phyloP scores from a whole-genome alignment of 2,888 invertebrate genomes.

The Vesta saturnalis region DNA sequence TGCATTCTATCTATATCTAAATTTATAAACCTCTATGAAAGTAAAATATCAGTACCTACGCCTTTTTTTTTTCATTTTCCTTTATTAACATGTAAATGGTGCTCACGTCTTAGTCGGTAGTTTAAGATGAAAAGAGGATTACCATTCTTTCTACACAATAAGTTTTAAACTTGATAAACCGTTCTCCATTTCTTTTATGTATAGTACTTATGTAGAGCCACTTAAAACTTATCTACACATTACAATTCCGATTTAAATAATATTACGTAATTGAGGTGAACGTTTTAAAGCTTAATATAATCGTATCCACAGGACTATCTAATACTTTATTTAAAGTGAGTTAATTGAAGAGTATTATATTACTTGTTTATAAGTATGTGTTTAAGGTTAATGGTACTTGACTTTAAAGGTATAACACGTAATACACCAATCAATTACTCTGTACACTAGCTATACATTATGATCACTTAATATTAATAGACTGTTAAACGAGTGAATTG shows the following conservation, averaged over 20 bases:
- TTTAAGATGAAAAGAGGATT: neutral
- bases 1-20: no score
- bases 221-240: conserved; percentile 12
- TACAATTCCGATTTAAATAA: conserved; percentile 10
- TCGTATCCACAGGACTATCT: no score
- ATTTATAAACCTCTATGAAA: no score
- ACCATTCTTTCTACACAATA: neutral
- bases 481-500: conserved; percentile 20
- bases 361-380: neutral
- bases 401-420: conserved; percentile 4
- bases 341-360: neutral
- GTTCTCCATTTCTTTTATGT: conserved; percentile 8
- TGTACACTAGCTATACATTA: conserved; percentile 10
- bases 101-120: neutral
- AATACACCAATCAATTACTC: conserved; percentile 13
- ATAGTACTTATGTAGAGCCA: no score
- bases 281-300: no score
- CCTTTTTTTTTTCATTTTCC: neutral
- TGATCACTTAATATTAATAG: conserved; percentile 15
- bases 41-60: no score
- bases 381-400: conserved; percentile 13
- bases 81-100: conserved; percentile 5
- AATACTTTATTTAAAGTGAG: no score
- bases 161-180: neutral
- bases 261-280: conserved; percentile 9